Evolutionary conservation across 2,888 invertebrate genomes (phyloP).

Genomic region (Lingula anatina): DNA sequence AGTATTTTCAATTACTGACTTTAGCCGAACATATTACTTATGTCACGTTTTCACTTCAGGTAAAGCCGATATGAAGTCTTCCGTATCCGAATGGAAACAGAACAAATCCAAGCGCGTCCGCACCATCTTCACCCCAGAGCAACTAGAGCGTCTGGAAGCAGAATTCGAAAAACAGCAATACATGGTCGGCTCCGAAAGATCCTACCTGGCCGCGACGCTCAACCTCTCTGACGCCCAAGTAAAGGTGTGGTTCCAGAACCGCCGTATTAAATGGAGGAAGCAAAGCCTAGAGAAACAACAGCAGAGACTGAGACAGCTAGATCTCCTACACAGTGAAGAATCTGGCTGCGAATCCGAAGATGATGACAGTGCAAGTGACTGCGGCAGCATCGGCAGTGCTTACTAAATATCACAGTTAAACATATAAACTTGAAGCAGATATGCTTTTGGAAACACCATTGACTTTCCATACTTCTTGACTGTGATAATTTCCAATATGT

Average conservation of each 20-base stretch:
- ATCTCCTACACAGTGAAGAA: constrained; percentile 16
- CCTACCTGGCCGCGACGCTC: constrained; percentile 83
- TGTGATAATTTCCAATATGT: no score
- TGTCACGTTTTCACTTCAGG: no score
- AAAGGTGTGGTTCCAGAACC: constrained; percentile 52
- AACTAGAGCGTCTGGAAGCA: constrained; percentile 85
- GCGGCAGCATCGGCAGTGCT: no score
- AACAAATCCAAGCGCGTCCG: constrained; percentile 81
- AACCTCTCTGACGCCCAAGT: constrained; percentile 87
- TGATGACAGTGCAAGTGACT: constrained; percentile 12
- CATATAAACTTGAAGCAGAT: no score
- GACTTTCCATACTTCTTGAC: no score
- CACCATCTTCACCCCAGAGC: constrained; percentile 95
- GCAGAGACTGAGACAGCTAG: constrained; percentile 21
- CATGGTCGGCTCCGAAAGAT: constrained; percentile 90
- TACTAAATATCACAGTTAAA: no score
- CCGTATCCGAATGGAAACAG: constrained; percentile 10
- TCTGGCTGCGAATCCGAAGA: constrained; percentile 18
- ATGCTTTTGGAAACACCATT: no score
- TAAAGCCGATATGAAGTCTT: no score
- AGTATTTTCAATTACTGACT: no score
- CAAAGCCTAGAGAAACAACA: constrained; percentile 83
- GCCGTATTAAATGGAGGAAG: constrained; percentile 90
- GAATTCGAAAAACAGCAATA: constrained; percentile 96
- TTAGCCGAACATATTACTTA: no score